Evolutionary conservation across 2,888 invertebrate genomes (phyloP).

Genomic region (Conus canariensis): DNA sequence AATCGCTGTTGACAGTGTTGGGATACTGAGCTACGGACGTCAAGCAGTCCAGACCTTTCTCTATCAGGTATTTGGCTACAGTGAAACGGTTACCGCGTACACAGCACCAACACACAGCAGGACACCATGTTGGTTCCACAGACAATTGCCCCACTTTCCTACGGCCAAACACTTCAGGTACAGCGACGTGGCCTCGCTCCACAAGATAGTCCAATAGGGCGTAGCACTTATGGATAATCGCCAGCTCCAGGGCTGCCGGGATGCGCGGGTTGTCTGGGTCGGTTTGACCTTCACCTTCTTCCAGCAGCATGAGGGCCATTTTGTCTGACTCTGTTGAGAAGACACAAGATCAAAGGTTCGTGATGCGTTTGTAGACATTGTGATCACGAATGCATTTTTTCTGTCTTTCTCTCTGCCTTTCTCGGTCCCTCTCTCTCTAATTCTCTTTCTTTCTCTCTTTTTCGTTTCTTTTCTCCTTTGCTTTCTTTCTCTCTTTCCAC

Average conservation of each 20-base stretch:
- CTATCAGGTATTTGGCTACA: background rate
- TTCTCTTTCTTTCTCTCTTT: too few species aligned
- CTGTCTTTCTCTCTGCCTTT: too few species aligned
- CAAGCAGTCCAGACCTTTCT: conserved; percentile 22
- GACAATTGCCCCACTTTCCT: background rate
- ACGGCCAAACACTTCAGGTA: background rate
- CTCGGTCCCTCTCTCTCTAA: too few species aligned
- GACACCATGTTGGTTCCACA: background rate
- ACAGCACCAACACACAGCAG: background rate
- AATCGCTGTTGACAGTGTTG: background rate
- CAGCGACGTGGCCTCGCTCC: background rate
- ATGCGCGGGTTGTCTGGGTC: conserved; percentile 9
- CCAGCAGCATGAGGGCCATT: conserved; percentile 30
- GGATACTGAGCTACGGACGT: background rate
- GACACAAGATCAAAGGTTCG: too few species aligned
- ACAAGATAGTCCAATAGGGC: conserved; percentile 4
- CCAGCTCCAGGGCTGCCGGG: conserved; percentile 7
- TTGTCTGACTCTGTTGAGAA: background rate
- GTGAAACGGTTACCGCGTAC: background rate
- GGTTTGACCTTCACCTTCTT: conserved; percentile 16
- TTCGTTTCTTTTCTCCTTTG: too few species aligned
- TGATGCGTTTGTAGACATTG: too few species aligned
- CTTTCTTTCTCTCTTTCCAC: too few species aligned
- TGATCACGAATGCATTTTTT: too few species aligned
- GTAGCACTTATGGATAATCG: background rate